phyloP scores from a whole-genome alignment of 2,113 vertebrate genomes.

The Strix uralensis region DNA sequence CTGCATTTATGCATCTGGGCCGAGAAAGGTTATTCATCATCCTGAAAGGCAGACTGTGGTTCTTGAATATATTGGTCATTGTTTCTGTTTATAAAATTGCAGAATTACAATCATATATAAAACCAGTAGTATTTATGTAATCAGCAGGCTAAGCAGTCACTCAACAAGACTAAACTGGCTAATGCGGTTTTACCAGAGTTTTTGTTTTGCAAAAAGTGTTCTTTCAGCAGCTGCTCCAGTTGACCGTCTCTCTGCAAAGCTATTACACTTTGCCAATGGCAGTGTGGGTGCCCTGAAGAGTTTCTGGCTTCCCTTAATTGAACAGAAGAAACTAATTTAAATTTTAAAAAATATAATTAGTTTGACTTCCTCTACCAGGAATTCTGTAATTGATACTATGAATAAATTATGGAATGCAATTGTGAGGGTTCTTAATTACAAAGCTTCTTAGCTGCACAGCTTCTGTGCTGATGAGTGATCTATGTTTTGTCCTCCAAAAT shows the following conservation, averaged over 20 bases:
- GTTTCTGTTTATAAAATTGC: background rate
- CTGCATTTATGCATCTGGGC: background rate
- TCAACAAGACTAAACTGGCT: background rate
- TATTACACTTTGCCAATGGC: slow-evolving; percentile 42
- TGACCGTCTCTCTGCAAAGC: background rate
- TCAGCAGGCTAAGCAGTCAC: background rate
- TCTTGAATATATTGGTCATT: background rate
- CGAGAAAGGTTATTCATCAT: background rate
- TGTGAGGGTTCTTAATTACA: slow-evolving; percentile 49
- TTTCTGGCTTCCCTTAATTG: slow-evolving; percentile 55
- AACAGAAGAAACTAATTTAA: slow-evolving; percentile 66
- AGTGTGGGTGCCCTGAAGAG: slow-evolving; percentile 29
- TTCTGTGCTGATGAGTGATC: slow-evolving; percentile 16
- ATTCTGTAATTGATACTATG: slow-evolving; percentile 65
- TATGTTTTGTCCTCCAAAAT: slow-evolving; percentile 1
- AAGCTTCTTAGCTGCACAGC: slow-evolving; percentile 32
- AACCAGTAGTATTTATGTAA: background rate
- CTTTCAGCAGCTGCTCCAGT: background rate
- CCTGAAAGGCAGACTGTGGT: background rate
- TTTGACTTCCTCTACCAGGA: slow-evolving; percentile 59
- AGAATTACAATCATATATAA: background rate
- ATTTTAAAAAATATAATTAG: slow-evolving; percentile 60
- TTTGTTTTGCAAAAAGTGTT: background rate
- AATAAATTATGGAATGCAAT: slow-evolving; percentile 61
- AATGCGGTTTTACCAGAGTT: background rate